Evolutionary conservation across 2,888 invertebrate species (phyloP).

Genomic region (Epistrophe grossulariae): DNA sequence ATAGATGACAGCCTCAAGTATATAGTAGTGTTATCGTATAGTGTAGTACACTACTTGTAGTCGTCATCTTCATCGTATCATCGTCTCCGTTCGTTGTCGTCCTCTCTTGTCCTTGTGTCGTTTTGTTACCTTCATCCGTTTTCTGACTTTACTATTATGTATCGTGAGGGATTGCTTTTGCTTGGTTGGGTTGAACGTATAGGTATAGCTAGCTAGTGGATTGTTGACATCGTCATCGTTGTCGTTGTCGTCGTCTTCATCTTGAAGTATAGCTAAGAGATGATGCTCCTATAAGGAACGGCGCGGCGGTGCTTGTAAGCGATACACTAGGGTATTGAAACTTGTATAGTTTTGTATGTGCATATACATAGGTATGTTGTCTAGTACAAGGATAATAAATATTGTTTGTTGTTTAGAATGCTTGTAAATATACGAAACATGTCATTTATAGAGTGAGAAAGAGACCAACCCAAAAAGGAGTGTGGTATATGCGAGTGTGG

Average conservation of each 20-base stretch:
- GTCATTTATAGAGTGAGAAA: conserved; percentile 25
- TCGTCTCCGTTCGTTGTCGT: neutral
- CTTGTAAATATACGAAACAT: conserved; percentile 59
- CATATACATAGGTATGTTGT: neutral
- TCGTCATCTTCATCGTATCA: neutral
- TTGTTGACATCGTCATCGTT: conserved; percentile 54
- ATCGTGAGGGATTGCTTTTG: conserved; percentile 47
- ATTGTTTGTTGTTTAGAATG: conserved; percentile 53
- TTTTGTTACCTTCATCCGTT: conserved; percentile 44
- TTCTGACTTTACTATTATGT: conserved; percentile 36
- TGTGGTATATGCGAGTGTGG: too few relatives aligned
- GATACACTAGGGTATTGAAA: conserved; percentile 46
- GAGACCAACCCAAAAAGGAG: neutral
- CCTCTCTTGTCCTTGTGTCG: conserved; percentile 16
- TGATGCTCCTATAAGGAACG: conserved; percentile 24
- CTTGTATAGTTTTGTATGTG: neutral
- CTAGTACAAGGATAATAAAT: conserved; percentile 57
- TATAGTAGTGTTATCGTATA: too few relatives aligned
- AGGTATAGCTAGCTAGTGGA: conserved; percentile 13
- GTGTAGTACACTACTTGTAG: conserved; percentile 53
- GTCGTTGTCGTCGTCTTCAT: conserved; percentile 25
- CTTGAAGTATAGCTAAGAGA: conserved; percentile 50
- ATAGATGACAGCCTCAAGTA: conserved; percentile 55
- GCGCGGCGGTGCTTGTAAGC: conserved; percentile 29
- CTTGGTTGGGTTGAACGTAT: conserved; percentile 23